Percentiles rank a stretch among this genome's conserved stretches.
Conservation (phyloP, 2,888 invertebrate genomes). For the Pyrrhosoma nymphula region DNA sequence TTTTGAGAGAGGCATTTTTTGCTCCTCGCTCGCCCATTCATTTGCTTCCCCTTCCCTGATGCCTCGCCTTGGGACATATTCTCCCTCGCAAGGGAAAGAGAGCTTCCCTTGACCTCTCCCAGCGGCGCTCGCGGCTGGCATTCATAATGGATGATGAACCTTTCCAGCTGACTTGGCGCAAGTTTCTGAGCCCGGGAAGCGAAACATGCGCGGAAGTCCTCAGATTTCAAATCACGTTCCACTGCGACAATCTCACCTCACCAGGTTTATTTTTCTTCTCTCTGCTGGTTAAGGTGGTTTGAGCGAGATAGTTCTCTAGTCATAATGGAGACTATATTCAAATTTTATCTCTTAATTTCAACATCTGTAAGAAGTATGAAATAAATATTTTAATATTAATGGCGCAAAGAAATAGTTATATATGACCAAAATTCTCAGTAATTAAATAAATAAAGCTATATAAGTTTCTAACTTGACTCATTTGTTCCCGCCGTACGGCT, state of each 20-base stretch:
- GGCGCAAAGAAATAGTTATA: too few species aligned
- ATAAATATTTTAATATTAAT: too few species aligned
- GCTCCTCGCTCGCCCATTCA: not conserved
- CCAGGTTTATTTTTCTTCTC: not conserved
- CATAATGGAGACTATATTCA: too few species aligned
- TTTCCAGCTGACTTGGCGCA: not conserved
- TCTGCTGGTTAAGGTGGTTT: too few species aligned
- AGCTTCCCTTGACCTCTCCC: not conserved
- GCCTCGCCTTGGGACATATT: not conserved
- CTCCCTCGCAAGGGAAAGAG: not conserved
- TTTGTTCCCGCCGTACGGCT: too few species aligned
- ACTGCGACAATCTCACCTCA: not conserved
- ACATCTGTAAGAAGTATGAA: too few species aligned
- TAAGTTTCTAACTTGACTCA: too few species aligned
- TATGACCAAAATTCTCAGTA: too few species aligned
- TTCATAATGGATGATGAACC: conserved; percentile 5
- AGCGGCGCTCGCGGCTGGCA: not conserved
- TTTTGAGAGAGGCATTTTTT: not conserved
- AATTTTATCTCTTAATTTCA: too few species aligned
- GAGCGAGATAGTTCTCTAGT: too few species aligned
- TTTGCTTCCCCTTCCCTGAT: not conserved
- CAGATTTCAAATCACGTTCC: not conserved
- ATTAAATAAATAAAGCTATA: too few species aligned
- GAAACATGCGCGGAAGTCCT: not conserved
- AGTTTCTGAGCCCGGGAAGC: not conserved